Base-by-base conservation (phyloP, 2,888 invertebrate species). In the Xiphydria camelus region DNA sequence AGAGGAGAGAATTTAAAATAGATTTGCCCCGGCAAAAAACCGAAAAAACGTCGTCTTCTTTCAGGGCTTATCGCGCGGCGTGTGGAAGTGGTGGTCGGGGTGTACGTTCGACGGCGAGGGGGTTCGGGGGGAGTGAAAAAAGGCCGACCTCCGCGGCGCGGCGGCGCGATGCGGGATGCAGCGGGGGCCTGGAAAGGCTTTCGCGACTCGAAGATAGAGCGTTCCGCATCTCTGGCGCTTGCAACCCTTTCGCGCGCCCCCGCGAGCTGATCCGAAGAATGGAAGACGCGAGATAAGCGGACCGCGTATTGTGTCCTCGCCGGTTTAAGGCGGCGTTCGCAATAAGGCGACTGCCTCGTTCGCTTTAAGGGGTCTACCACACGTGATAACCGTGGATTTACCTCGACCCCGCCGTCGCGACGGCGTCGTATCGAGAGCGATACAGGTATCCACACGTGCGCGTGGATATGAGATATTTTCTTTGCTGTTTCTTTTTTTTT, bases 1-100 rank as follows among this genome's bases (percentile, higher is more conserved):
- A 29, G 5, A 9, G n/a, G 19, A 33, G 54, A 55, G 55, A 62
- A 69, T 69, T 69, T 62, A 62, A 68, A 69, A 69, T 64, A 66
- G 64, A 68, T 66, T 65, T 62, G 54, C 54, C 43, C 19, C 45
- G 21, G 43, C 51, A 46, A 53, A 56, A 58, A 50, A 51, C 53
- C 49, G 40, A 44, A 37, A 43, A 43, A 20, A 38, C 48, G 55
- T 52, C 53, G 44, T 52, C 51, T 56, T 41, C 41, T 49, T 46
- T 22, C 31, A 39, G 47, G 52, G 58, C 66, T 68, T 66, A 68
- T 67, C 67, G 47, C 43, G 39, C 41, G 23, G 32, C 9, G n/a
- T 7, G 21, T n/a, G 42, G 10, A 20, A 10, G 12, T 9, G 25
- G 36, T 35, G 22, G 19, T 18, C 22, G 23, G 17, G 23, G 22